Conservation (phyloP, 2,113 vertebrate species). For the Pollimyrus isidori region DNA sequence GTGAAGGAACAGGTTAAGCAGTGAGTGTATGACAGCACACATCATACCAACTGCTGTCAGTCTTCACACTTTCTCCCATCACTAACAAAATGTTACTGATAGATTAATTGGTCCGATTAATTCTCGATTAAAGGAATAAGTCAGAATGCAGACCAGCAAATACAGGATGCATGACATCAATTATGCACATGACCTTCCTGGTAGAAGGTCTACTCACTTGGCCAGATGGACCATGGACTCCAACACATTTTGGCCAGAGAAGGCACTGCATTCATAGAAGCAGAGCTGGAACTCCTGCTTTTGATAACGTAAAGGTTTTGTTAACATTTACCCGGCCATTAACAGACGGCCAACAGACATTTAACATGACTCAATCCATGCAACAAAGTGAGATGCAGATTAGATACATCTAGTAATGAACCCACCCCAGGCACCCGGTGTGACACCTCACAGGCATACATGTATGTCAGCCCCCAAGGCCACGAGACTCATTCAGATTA, state of each 20-base stretch:
- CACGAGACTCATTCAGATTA: background rate
- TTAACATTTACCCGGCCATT: background rate
- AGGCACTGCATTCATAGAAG: constrained; percentile 87
- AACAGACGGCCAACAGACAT: background rate
- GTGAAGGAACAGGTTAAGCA: background rate
- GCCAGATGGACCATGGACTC: constrained; percentile 75
- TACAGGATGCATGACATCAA: background rate
- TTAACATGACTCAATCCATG: background rate
- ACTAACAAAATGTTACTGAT: background rate
- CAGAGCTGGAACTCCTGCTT: constrained; percentile 70
- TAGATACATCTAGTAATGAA: background rate
- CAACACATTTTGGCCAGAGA: constrained; percentile 66
- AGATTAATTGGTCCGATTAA: background rate
- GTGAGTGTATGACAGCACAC: background rate
- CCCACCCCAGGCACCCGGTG: background rate
- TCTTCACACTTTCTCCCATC: background rate
- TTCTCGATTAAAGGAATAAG: background rate
- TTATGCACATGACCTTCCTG: background rate
- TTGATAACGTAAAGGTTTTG: background rate
- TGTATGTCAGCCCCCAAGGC: background rate
- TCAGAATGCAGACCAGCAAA: background rate
- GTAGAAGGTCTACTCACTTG: constrained; percentile 56
- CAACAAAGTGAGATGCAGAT: background rate
- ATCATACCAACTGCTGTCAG: background rate
- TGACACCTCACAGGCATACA: background rate